These are phyloP conservation scores for Pangasius sanitwongsei DNA, from an alignment of 2,797 vertebrate species.

Conservation along the genomic window DNA sequence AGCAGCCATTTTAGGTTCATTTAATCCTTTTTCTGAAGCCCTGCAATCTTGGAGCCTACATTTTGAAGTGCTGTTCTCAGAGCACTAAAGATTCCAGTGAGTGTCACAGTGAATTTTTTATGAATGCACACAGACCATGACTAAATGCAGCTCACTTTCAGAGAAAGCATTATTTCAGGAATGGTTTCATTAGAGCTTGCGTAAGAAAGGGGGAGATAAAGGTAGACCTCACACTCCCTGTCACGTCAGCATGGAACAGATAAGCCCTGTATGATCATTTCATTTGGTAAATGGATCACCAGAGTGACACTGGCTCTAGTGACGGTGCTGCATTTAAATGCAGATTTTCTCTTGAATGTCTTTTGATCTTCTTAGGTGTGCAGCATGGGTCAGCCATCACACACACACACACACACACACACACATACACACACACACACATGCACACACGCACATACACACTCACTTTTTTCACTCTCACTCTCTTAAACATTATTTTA, in stretches of 20 bases:
- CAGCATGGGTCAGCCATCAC: not conserved
- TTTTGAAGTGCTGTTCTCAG: not conserved
- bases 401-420: not conserved
- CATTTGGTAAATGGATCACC: conserved; percentile 28
- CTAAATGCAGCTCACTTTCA: not conserved
- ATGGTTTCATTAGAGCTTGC: not conserved
- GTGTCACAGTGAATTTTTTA: not conserved
- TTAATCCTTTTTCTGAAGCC: not conserved
- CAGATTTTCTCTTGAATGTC: not conserved
- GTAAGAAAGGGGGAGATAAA: not conserved
- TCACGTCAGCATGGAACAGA: conserved; percentile 18
- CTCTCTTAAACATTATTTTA: not conserved
- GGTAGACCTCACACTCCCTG: not conserved
- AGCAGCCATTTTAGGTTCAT: not conserved
- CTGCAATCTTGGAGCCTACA: not conserved
- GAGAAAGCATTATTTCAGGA: conserved; percentile 20
- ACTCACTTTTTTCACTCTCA: not conserved
- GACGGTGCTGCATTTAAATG: conserved; percentile 1
- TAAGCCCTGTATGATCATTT: conserved; percentile 24
- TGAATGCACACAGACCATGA: not conserved
- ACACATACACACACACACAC: too few species aligned
- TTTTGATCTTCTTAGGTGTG: not conserved
- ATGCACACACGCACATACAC: not conserved
- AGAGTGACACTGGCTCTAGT: not conserved
- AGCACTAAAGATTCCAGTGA: not conserved